Conservation (phyloP, 2,113 vertebrate genomes). For the Elaphurus davidianus region DNA sequence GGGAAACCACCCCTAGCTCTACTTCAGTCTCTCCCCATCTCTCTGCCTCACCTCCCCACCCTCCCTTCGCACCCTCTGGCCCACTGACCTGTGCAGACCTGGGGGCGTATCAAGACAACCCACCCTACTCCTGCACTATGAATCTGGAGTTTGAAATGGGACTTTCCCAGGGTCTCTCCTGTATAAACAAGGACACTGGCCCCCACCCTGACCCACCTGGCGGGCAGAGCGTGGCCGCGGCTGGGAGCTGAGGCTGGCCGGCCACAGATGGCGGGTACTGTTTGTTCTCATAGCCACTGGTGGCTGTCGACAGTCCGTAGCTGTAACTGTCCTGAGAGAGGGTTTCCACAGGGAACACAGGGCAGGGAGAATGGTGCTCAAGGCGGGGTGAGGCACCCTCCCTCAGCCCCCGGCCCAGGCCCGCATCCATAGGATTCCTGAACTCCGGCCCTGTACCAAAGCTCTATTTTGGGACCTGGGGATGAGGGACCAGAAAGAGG, state of each 20-base stretch:
- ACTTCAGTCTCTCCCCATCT: background rate
- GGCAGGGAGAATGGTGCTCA: background rate
- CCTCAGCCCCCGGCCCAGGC: rapidly evolving
- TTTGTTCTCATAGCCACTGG: slow-evolving; percentile 78
- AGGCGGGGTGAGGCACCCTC: background rate
- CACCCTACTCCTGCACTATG: background rate
- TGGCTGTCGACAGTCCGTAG: slow-evolving; percentile 70
- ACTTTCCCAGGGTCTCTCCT: background rate
- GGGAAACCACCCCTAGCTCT: background rate
- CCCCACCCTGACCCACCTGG: slow-evolving; percentile 68
- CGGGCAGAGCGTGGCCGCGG: slow-evolving; percentile 78
- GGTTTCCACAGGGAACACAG: background rate
- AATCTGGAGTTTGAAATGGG: background rate
- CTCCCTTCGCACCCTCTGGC: too few relatives aligned
- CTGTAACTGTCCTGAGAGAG: slow-evolving; percentile 77
- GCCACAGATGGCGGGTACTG: slow-evolving; percentile 76
- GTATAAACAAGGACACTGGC: rapidly evolving
- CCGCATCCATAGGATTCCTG: rapidly evolving
- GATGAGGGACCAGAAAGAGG: too few relatives aligned
- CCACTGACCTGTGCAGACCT: background rate
- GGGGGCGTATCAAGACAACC: rapidly evolving
- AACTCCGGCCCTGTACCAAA: background rate
- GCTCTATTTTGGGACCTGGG: background rate
- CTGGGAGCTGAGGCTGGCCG: slow-evolving; percentile 70
- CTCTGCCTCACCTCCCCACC: background rate